Evolutionary conservation across 1,140 invertebrate species (phyloP), one percentile per base, ranked within the genome.

Genomic region (Diploscapter pachys): DNA sequence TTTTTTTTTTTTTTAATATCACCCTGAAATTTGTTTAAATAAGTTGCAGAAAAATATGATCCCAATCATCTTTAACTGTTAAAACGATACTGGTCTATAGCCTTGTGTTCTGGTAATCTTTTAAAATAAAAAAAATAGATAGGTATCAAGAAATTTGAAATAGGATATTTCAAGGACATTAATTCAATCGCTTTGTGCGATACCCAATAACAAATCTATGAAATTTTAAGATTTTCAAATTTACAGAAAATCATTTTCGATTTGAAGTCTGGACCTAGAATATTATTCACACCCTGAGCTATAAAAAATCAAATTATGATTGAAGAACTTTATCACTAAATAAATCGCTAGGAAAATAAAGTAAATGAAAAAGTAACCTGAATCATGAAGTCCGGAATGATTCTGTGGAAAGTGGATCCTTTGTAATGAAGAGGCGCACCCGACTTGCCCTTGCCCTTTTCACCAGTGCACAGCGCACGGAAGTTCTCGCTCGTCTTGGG

Each of bases 401-500:
- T 86, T 78, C 88, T 80, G 78, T 89, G 88, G 78, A 89, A 89
- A 82, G 72, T 71, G 57, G 80, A 84, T 48, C 84, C 84, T 49
- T 70, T 66, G 72, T 82, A 85, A 55, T 72, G 63, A 55, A 79
- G 69, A 51, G 87, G 63, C 3, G 11, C 9, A 31, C 75, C 75
- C n/a, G n/a, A 51, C 63, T 76, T 72, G 9, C 75, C 75, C 3
- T 70, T 63, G 13, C 81, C 81, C 62, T 85, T 81, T 50, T 79
- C 80, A 50, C 77, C 74, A 54, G 85, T 85, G 50, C 81, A 73
- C n/a, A 97, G 87, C 4, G 91, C 88, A 72, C 91, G 88, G 83
- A 99, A 99, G 85, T 99, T 99, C 79, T 92, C 88, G 0, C 93
- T 94, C 2, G 96, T 95, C 88, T 93, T 95, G 3, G 96, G 96